These are phyloP conservation scores for Dinoponera quadriceps DNA, from an alignment of 1,140 invertebrate species.

Conservation along the genomic window DNA sequence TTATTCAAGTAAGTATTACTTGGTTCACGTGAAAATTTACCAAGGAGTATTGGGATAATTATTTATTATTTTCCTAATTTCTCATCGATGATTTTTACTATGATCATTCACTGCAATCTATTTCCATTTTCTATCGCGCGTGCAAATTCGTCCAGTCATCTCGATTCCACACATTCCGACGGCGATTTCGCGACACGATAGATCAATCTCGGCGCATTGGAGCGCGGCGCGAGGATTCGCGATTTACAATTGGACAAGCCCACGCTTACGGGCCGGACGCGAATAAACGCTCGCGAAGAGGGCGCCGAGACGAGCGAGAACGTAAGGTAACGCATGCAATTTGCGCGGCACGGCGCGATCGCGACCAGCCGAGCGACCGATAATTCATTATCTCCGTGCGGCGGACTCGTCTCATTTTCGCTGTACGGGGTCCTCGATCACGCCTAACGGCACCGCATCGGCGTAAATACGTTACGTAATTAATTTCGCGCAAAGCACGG, in stretches of 20 bases:
- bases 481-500: constrained; percentile 73
- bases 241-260: constrained; percentile 1
- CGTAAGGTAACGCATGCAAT: constrained; percentile 40
- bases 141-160: no score
- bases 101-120: no score
- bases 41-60: no score
- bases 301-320: constrained; percentile 14
- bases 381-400: constrained; percentile 67
- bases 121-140: no score
- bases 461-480: constrained; percentile 76
- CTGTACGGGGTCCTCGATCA: constrained; percentile 74
- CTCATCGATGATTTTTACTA: no score
- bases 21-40: no score
- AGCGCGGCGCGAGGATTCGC: no score
- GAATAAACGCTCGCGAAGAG: constrained; percentile 15
- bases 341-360: constrained; percentile 35
- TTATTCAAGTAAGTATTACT: no score
- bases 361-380: constrained; percentile 43
- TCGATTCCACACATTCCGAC: no score
- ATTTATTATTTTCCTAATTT: no score
- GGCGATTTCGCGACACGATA: no score
- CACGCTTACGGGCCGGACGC: background rate
- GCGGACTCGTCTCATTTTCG: constrained; percentile 72
- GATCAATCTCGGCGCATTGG: no score
- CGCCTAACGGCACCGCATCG: constrained; percentile 74